These are phyloP conservation scores for Propithecus perrieri DNA, from an alignment of 2,797 vertebrate species.

Conservation along the genomic window DNA sequence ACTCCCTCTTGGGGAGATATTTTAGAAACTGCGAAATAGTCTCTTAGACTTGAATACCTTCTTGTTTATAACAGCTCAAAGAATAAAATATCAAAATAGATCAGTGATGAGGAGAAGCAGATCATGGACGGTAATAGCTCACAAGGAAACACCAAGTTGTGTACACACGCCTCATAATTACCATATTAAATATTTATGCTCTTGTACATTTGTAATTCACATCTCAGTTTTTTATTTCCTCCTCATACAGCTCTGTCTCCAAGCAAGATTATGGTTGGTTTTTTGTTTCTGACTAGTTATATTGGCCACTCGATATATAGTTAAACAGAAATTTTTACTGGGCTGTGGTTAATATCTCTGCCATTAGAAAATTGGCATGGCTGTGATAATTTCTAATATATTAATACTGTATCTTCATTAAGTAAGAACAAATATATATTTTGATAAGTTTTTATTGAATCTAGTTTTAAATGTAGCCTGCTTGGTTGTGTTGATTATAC, in stretches of 20 bases:
- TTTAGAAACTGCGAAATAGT: constrained; percentile 21
- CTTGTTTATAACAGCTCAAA: not conserved
- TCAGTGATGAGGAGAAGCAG: not conserved
- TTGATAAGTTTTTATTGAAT: not conserved
- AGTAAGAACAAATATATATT: not conserved
- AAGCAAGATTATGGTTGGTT: not conserved
- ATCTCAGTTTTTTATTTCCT: not conserved
- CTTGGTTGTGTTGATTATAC: not conserved
- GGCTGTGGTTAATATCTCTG: not conserved
- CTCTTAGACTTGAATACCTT: not conserved
- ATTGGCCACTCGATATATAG: not conserved
- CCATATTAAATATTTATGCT: constrained; percentile 68
- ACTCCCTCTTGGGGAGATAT: constrained; percentile 46
- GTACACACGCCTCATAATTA: constrained; percentile 57
- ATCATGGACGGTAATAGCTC: constrained; percentile 44
- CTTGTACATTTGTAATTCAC: constrained; percentile 61
- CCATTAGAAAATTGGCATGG: not conserved
- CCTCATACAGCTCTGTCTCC: not conserved
- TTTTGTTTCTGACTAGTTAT: not conserved
- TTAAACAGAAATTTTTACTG: not conserved
- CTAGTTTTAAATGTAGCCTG: constrained; percentile 1
- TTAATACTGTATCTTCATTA: not conserved
- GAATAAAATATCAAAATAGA: not conserved
- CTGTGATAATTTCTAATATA: not conserved
- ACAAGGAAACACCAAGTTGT: constrained; percentile 23